phyloP scores from a whole-genome alignment of 1,140 invertebrate species.

The Vanessa tameamea region DNA sequence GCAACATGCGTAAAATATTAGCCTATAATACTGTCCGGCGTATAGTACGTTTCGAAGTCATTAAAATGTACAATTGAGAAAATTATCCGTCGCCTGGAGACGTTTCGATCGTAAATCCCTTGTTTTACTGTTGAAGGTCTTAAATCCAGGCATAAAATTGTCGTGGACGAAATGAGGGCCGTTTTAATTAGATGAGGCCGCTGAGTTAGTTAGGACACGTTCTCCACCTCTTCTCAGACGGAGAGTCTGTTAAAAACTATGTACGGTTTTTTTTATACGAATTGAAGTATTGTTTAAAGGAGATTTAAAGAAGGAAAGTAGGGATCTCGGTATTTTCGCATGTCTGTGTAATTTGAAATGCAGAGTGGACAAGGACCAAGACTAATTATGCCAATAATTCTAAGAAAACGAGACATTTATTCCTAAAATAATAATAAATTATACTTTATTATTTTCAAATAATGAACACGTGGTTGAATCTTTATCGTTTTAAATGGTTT shows the following conservation, averaged over 20 bases:
- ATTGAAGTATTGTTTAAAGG: slow-evolving; percentile 67
- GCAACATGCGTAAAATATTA: slow-evolving; percentile 51
- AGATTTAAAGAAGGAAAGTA: no score
- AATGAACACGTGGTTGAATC: no score
- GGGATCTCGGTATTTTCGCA: no score
- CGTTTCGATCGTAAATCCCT: slow-evolving; percentile 62
- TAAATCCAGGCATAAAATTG: slow-evolving; percentile 74
- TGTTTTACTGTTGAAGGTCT: slow-evolving; percentile 65
- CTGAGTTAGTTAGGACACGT: slow-evolving; percentile 49
- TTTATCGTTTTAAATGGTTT: no score
- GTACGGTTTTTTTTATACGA: slow-evolving; percentile 74
- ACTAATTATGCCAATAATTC: no score
- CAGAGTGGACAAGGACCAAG: no score
- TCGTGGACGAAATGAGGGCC: slow-evolving; percentile 68
- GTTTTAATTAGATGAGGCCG: slow-evolving; percentile 72
- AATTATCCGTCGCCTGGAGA: slow-evolving; percentile 68
- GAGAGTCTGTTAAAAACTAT: slow-evolving; percentile 65
- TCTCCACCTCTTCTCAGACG: slow-evolving; percentile 22
- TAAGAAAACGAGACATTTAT: no score
- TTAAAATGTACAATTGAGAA: slow-evolving; percentile 64
- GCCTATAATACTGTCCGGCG: slow-evolving; percentile 48
- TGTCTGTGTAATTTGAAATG: no score
- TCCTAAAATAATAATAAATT: no score
- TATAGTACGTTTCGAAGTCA: slow-evolving; percentile 47
- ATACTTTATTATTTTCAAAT: no score